phyloP scores from a whole-genome alignment of 2,113 vertebrate genomes.

The Melanostigma gelatinosum region DNA sequence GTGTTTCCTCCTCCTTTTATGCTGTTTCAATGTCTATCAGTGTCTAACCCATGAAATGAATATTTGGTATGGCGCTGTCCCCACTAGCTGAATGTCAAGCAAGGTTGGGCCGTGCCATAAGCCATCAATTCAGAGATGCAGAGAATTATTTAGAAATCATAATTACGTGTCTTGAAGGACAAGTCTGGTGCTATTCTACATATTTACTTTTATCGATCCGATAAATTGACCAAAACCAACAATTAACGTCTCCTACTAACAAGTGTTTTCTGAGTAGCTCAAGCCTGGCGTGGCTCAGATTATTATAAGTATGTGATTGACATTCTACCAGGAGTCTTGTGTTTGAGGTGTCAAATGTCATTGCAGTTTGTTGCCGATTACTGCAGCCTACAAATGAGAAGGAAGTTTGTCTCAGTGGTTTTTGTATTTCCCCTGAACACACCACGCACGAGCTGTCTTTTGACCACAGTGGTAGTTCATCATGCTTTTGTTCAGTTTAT shows the following conservation, averaged over 20 bases:
- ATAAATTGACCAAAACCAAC: neutral
- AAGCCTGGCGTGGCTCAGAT: neutral
- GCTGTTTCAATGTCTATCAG: neutral
- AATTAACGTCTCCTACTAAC: neutral
- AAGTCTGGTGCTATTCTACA: neutral
- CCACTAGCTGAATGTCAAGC: neutral
- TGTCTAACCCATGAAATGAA: neutral
- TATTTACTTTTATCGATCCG: neutral
- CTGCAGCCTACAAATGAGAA: slow-evolving; percentile 28
- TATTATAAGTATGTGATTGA: neutral
- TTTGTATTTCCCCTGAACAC: slow-evolving; percentile 6
- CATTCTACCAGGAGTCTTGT: neutral
- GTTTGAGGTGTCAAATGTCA: neutral
- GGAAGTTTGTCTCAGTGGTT: slow-evolving; percentile 44
- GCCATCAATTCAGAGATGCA: neutral
- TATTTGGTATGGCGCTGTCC: neutral
- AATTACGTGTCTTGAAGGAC: neutral
- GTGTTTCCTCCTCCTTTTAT: neutral
- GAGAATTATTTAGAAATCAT: neutral
- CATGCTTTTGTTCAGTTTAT: neutral
- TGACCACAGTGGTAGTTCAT: neutral
- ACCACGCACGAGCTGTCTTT: neutral
- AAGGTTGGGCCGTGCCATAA: too few species aligned
- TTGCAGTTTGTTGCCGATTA: neutral
- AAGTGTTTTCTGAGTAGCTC: neutral